Percentiles rank a stretch among this genome's conserved stretches.
These are phyloP conservation scores for Stenurella melanura DNA, from an alignment of 2,888 invertebrate genomes.

Conservation along the genomic window DNA sequence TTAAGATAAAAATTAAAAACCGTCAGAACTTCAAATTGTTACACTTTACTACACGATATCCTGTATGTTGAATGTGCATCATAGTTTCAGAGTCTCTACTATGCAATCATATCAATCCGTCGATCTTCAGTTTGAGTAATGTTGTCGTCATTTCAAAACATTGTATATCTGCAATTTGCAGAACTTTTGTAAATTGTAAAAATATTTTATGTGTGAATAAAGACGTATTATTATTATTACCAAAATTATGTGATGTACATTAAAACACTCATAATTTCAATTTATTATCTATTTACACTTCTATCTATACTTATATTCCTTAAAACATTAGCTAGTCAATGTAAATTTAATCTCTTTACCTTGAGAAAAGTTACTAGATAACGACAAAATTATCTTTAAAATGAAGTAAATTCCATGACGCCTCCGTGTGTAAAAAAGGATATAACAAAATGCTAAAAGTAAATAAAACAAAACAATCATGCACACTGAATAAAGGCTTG, in stretches of 20 bases:
- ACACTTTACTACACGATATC: no score
- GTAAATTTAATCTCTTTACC: neutral
- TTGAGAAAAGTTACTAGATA: neutral
- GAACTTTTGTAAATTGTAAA: no score
- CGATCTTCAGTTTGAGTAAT: no score
- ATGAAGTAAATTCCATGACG: neutral
- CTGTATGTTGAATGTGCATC: no score
- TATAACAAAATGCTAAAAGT: neutral
- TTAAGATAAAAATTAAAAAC: no score
- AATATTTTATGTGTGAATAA: no score
- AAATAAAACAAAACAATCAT: conserved; percentile 10
- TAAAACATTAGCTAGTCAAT: neutral
- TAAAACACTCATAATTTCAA: neutral
- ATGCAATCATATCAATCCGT: no score
- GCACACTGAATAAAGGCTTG: conserved; percentile 3
- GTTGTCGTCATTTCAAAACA: no score
- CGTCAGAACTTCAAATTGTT: no score
- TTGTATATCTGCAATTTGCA: no score
- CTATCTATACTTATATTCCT: neutral
- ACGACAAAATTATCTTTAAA: neutral
- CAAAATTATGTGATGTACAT: neutral
- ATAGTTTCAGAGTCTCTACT: no score
- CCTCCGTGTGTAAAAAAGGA: neutral
- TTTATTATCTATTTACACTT: neutral
- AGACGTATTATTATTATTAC: no score